Evolutionary conservation across 1,140 invertebrate genomes (phyloP).

Genomic region (Doryteuthis pealeii): DNA sequence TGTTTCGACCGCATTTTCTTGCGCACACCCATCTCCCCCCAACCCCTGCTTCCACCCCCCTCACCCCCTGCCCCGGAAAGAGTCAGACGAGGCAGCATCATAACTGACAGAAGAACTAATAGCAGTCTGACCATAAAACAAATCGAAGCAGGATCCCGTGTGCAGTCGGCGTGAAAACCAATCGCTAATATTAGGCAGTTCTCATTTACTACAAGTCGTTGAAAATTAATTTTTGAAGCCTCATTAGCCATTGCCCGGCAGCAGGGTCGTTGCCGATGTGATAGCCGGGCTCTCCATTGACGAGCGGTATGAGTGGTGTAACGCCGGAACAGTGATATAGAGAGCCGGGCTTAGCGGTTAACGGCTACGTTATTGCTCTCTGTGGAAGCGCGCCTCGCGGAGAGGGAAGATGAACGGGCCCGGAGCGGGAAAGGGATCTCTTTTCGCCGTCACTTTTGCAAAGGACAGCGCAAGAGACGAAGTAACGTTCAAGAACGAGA

Average conservation of each 20-base stretch:
- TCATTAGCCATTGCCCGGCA: not conserved
- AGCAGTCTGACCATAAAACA: not conserved
- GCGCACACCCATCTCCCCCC: not conserved
- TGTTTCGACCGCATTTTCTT: not conserved
- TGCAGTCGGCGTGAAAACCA: not conserved
- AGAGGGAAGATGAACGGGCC: too few species aligned
- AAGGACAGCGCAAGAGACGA: too few species aligned
- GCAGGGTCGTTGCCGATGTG: not conserved
- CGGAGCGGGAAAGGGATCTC: too few species aligned
- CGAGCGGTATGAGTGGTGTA: too few species aligned
- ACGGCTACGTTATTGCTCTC: too few species aligned
- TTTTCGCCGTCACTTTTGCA: too few species aligned
- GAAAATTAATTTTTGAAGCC: slow-evolving; percentile 4
- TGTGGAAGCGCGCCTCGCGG: too few species aligned
- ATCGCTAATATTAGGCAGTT: not conserved
- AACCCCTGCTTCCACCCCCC: not conserved
- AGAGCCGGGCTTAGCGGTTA: not conserved
- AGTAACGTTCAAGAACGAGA: too few species aligned
- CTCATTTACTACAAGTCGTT: slow-evolving; percentile 6
- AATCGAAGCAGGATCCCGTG: not conserved
- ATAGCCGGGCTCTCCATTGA: too few species aligned
- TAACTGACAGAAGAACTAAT: not conserved
- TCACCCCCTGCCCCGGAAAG: too few species aligned
- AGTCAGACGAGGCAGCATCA: too few species aligned
- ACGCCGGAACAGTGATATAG: not conserved